phyloP scores from a whole-genome alignment of 2,888 invertebrate genomes.

The Ophioninae sp. region DNA sequence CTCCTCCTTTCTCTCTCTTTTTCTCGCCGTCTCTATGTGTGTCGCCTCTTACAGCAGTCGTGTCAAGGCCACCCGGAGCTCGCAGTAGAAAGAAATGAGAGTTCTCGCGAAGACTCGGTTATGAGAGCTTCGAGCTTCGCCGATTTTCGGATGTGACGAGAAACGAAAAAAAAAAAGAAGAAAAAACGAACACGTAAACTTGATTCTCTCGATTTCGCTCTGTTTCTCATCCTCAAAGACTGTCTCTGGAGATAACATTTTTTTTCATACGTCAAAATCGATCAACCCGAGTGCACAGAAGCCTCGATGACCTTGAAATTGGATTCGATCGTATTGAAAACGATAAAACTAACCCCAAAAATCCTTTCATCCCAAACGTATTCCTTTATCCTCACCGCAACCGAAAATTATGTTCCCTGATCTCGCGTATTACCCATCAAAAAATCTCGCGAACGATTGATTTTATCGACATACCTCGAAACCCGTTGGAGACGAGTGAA shows the following conservation, averaged over 20 bases:
- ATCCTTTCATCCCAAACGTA: neutral
- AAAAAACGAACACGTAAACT: conserved; percentile 11
- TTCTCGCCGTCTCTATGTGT: conserved; percentile 49
- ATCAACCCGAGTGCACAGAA: neutral
- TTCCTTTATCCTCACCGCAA: neutral
- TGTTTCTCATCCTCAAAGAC: neutral
- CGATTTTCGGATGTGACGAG: conserved; percentile 12
- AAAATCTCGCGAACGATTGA: too few species aligned
- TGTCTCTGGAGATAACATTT: neutral
- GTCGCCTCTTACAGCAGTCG: conserved; percentile 71
- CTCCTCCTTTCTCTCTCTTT: neutral
- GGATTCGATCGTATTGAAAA: neutral
- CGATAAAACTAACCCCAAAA: neutral
- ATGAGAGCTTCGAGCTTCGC: conserved; percentile 45
- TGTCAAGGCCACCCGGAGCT: conserved; percentile 76
- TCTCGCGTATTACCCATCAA: too few species aligned
- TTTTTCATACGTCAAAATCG: neutral
- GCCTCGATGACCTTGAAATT: neutral
- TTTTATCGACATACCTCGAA: too few species aligned
- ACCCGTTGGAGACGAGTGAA: too few species aligned
- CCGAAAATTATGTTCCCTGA: too few species aligned
- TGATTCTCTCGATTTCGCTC: neutral
- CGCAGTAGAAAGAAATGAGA: conserved; percentile 64
- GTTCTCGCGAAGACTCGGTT: conserved; percentile 57
- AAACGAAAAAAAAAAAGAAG: conserved; percentile 31